Percentiles rank a stretch among this genome's conserved stretches.
Evolutionary conservation across 2,888 invertebrate species (phyloP).

Genomic region (Exocentrus adspersus): DNA sequence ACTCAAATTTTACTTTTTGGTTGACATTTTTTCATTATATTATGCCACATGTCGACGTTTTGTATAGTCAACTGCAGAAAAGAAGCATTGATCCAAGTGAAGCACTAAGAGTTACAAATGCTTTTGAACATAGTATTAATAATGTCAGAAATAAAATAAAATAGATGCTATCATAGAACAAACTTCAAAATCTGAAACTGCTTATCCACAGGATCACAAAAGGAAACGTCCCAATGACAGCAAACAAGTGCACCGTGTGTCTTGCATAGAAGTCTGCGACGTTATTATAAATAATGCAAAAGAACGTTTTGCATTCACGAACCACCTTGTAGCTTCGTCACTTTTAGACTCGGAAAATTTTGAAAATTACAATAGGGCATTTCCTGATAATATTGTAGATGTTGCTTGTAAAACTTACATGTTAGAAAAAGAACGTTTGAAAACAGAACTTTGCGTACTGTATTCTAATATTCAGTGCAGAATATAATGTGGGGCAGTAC

Average conservation of each 20-base stretch:
- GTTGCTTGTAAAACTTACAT: background rate
- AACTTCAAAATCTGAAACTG: slow-evolving; percentile 1
- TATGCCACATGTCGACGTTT: slow-evolving; percentile 44
- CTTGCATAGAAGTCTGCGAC: slow-evolving; percentile 5
- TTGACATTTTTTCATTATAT: slow-evolving; percentile 43
- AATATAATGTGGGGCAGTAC: slow-evolving; percentile 1
- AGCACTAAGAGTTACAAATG: slow-evolving; percentile 4
- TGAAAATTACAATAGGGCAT: background rate
- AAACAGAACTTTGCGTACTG: slow-evolving; percentile 1
- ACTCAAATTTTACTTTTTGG: slow-evolving; percentile 42
- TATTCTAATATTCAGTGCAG: slow-evolving; percentile 1
- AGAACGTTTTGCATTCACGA: slow-evolving; percentile 6
- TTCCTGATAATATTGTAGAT: background rate
- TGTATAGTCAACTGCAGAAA: slow-evolving; percentile 39
- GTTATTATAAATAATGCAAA: background rate
- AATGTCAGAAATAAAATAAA: slow-evolving; percentile 26
- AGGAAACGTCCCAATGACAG: slow-evolving; percentile 8
- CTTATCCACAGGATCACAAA: too few species aligned
- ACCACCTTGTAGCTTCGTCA: background rate
- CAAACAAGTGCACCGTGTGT: background rate
- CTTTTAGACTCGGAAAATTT: slow-evolving; percentile 3
- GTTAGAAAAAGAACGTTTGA: background rate
- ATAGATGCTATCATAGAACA: slow-evolving; percentile 17
- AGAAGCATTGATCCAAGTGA: slow-evolving; percentile 19
- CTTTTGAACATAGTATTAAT: slow-evolving; percentile 41